Evolutionary conservation across 2,113 vertebrate genomes (phyloP).

Genomic region (Paramisgurnus dabryanus): DNA sequence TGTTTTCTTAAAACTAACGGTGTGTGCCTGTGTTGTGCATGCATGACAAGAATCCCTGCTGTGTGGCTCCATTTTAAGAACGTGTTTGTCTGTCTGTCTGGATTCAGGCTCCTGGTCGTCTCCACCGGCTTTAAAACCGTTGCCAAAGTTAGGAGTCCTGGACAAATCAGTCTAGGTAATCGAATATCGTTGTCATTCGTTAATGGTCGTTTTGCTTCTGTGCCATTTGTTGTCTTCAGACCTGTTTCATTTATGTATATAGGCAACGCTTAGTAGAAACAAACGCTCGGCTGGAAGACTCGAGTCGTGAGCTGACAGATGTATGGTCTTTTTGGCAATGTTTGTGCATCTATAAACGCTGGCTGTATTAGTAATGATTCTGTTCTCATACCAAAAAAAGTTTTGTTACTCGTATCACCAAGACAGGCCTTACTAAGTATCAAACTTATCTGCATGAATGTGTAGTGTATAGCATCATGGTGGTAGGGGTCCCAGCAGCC

Average conservation of each 20-base stretch:
- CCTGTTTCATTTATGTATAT: neutral
- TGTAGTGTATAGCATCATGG: too few relatives aligned
- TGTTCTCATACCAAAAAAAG: too few relatives aligned
- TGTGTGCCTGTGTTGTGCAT: neutral
- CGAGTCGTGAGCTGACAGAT: neutral
- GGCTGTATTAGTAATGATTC: too few relatives aligned
- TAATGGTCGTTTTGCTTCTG: too few relatives aligned
- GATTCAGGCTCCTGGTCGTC: neutral
- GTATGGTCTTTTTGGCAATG: neutral
- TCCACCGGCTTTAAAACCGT: neutral
- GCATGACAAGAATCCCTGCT: neutral
- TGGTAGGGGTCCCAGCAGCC: too few relatives aligned
- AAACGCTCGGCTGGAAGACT: neutral
- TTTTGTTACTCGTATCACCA: too few relatives aligned
- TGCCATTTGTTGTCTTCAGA: neutral
- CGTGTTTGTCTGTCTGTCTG: neutral
- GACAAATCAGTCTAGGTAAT: neutral
- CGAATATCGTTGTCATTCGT: too few relatives aligned
- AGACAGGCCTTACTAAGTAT: too few relatives aligned
- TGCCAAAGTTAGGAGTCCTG: neutral
- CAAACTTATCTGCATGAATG: too few relatives aligned
- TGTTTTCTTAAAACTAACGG: neutral
- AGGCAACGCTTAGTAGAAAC: neutral
- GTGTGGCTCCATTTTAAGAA: conserved; percentile 12
- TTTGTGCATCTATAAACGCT: neutral